Evolutionary conservation across 2,888 invertebrate genomes (phyloP).

Genomic region (Eudasyphora cyanicolor): DNA sequence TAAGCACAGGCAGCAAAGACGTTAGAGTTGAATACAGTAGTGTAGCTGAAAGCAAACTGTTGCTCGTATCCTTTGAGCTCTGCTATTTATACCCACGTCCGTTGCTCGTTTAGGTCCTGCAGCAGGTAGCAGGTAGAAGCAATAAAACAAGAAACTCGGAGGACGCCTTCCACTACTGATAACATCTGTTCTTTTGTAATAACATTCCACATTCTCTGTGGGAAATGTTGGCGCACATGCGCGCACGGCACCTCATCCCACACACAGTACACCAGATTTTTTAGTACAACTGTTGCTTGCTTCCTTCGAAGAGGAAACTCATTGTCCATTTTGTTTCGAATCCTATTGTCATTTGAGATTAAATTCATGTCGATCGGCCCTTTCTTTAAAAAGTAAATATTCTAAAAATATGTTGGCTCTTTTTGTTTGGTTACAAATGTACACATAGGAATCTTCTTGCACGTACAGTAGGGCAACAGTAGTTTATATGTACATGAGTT

Average conservation of each 20-base stretch:
- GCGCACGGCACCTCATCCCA: too few species aligned
- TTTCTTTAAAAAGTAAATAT: too few species aligned
- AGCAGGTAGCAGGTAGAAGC: slow-evolving; percentile 35
- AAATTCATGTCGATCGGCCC: too few species aligned
- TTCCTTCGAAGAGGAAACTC: not conserved
- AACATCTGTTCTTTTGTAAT: slow-evolving; percentile 9
- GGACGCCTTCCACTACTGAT: not conserved
- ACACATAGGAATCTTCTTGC: too few species aligned
- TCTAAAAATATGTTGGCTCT: too few species aligned
- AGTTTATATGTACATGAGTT: too few species aligned
- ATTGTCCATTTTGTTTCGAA: not conserved
- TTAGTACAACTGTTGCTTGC: not conserved
- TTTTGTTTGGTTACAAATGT: too few species aligned
- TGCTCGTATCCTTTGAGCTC: not conserved
- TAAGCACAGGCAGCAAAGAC: not conserved
- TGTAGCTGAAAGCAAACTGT: slow-evolving; percentile 70
- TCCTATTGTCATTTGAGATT: not conserved
- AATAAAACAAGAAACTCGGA: too few species aligned
- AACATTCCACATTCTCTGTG: too few species aligned
- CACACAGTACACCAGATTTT: not conserved
- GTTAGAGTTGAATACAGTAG: slow-evolving; percentile 69
- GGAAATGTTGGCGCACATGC: too few species aligned
- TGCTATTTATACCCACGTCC: slow-evolving; percentile 30
- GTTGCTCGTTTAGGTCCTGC: not conserved
- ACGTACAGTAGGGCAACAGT: too few species aligned